Conservation (phyloP, 1,140 invertebrate genomes). For the Philotrypesis tridentata region DNA sequence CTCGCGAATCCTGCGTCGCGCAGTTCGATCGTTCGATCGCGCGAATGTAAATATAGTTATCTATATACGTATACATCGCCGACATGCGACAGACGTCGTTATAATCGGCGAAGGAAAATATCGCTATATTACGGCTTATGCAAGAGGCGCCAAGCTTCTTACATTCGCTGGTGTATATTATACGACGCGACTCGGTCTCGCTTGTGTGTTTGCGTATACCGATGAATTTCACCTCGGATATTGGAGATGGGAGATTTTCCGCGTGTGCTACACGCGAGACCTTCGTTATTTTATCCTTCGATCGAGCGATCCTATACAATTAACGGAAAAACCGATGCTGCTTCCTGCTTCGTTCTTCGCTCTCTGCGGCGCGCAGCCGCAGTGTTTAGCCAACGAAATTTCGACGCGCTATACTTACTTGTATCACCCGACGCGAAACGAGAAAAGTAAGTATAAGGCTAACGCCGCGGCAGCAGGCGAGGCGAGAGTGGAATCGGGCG, state of each 20-base stretch:
- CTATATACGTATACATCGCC: neutral
- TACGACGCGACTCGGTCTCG: constrained; percentile 15
- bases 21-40: neutral
- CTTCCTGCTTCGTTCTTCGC: neutral
- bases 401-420: too few relatives aligned
- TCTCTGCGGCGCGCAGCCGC: too few relatives aligned
- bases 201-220: too few relatives aligned
- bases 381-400: neutral
- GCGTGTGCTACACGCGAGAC: too few relatives aligned
- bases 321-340: constrained; percentile 20
- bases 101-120: neutral
- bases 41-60: too few relatives aligned
- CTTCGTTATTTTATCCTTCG: neutral
- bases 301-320: constrained; percentile 24
- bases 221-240: constrained; percentile 36
- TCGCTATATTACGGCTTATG: neutral
- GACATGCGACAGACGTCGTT: neutral
- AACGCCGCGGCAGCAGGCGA: too few relatives aligned
- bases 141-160: neutral
- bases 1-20: neutral
- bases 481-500: neutral
- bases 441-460: neutral
- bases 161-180: constrained; percentile 3
- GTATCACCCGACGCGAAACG: too few relatives aligned
- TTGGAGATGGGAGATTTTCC: neutral